Evolutionary conservation across 64 coral and sea anemone species (phyloP), one percentile per base, ranked within the genome.

Genomic region (Exaiptasia diaphana): DNA sequence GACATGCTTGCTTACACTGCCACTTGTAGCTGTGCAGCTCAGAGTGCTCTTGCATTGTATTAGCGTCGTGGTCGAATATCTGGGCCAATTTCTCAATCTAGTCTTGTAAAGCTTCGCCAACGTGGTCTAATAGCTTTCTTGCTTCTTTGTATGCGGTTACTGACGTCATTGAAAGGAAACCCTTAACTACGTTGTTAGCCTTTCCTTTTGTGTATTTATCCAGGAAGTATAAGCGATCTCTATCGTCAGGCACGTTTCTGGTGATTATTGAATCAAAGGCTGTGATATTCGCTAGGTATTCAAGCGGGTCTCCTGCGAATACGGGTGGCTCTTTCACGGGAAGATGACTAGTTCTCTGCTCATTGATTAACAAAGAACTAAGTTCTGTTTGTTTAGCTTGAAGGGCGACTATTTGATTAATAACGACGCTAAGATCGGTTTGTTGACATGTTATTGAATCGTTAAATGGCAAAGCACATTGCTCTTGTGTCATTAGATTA

Each of bases 291-390:
- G 73, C 20, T 8, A 81, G 88, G 38, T 91, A 91, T 20, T 85
- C 88, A 60, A 91, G 78, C 3, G 20, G 10, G 37, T 86, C 75
- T 63, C 64, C 82, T 31, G 53, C 41, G 48, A 86, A 92, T 0
- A 85, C 53, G 3, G 88, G 80, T 32, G 72, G 88, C 41, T 91
- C 80, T 69, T 91, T 77, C 4, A 91, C 74, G 32, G 72, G 88
- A 24, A 85, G 56, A 34, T 67, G 40, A 67, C 23, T 90, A 2
- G 21, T 61, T 33, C 67, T 76, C 15, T 90, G 87, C 38, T 90
- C 70, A 34, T 81, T 62, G 2, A 80, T 73, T 14, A 90, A 17
- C 5, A 81, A 12, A 15, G 76, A 56, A 26, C 62, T 89, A n/a
- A n/a, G n/a, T 29, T 85, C 55, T 8, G 67, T 75, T 85, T 85